Evolutionary conservation across 2,113 vertebrate species (phyloP), one percentile per base, ranked within the genome.

Genomic region (Atlantisia rogersi): DNA sequence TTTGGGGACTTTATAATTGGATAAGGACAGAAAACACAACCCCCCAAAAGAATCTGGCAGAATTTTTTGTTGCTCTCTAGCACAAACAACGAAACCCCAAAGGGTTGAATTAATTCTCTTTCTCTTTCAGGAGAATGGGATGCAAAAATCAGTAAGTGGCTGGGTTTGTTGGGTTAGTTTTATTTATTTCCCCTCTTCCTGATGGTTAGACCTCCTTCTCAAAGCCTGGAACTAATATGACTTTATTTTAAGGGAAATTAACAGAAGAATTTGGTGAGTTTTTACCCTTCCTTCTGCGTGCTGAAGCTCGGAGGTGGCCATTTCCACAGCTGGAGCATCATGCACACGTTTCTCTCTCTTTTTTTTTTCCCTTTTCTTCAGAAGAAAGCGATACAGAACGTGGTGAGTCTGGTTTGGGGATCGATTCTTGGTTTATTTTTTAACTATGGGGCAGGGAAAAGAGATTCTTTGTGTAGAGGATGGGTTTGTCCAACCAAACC

Each of bases 301-400:
- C 21, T 31, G 1, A 2, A 3, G 46, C 5, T 10, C 2, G 25
- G 20, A 8, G 0, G 12, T 6, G 2, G 7, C 2, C 3, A 14
- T 50, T 53, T 8, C 5, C 7, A 26, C 31, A 7, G 28, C 60
- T 6, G 37, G 3, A 1, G 40, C 70, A 0, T 18, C 6, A 44
- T 15, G 8, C 16, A 44, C 44, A 17, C 44, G 4, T 44, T 7
- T 44, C 44, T 44, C 44, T 44, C 44, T 44, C 44, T 44, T 17
- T 44, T 18, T 44, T 44, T 18, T 44, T 44, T 44, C 18, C 44
- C 44, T 44, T 44, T 44, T 44, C 44, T 44, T 44, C 44, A 86
- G 83, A 50, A 24, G 83, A 59, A 67, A 86, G 62, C 5, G 71
- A 86, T 53, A 12, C 83, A 6, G 83, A 86, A 5, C 42, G 50